phyloP scores from a whole-genome alignment of 2,113 vertebrate genomes.

The Mesitornis unicolor region DNA sequence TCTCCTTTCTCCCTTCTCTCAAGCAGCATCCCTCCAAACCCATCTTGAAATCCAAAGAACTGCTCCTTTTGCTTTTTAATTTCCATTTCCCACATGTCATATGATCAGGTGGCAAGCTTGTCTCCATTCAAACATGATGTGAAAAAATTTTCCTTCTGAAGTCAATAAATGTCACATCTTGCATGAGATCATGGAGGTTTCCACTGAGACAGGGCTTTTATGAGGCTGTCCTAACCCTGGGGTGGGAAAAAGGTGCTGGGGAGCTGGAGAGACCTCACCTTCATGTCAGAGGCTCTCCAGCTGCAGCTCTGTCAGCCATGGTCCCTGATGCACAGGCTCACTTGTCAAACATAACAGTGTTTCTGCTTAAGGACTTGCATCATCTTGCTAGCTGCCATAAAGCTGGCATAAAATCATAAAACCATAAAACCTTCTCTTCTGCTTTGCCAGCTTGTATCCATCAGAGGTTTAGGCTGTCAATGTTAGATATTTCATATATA shows the following conservation, averaged over 20 bases:
- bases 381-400: not conserved
- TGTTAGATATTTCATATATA: not conserved
- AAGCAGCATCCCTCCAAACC: not conserved
- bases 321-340: not conserved
- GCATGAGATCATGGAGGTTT: not conserved
- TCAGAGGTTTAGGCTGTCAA: not conserved
- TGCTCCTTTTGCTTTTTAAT: not conserved
- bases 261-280: not conserved
- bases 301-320: not conserved
- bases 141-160: not conserved
- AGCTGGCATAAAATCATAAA: too few species aligned
- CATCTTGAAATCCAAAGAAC: not conserved
- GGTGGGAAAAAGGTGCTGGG: not conserved
- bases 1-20: not conserved
- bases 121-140: not conserved
- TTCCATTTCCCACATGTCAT: rapidly evolving
- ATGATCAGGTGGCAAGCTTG: not conserved
- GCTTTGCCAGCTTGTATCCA: not conserved
- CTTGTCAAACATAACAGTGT: not conserved
- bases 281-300: not conserved
- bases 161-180: not conserved
- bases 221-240: not conserved
- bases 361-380: not conserved
- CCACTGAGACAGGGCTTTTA: not conserved
- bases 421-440: not conserved